Conservation (phyloP, 2,113 vertebrate species). For the Colinus virginianus region DNA sequence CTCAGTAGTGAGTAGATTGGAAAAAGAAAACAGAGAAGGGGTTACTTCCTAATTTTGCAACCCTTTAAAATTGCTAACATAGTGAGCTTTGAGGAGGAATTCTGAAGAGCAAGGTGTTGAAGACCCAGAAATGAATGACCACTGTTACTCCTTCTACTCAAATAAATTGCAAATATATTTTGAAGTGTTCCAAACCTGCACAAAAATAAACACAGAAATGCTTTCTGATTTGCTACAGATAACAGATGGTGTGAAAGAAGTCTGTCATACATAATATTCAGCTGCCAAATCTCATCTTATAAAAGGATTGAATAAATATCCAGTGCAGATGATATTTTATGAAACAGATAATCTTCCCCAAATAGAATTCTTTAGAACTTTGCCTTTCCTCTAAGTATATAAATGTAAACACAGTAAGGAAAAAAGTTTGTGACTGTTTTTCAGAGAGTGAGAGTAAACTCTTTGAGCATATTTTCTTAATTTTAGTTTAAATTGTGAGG, state of each 20-base stretch:
- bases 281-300: constrained; percentile 57
- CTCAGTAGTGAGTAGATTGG: neutral
- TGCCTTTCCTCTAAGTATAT: neutral
- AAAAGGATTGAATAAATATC: constrained; percentile 56
- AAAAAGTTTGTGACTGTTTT: neutral
- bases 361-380: constrained; percentile 27
- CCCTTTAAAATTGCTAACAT: neutral
- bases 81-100: neutral
- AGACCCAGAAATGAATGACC: neutral
- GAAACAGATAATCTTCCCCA: constrained; percentile 51
- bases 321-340: constrained; percentile 40
- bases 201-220: constrained; percentile 1
- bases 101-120: neutral
- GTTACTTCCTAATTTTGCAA: neutral
- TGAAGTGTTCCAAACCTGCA: neutral
- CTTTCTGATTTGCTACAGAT: constrained; percentile 49
- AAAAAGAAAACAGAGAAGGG: neutral
- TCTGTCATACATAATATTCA: constrained; percentile 48
- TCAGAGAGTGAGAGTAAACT: neutral
- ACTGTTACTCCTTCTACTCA: neutral
- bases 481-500: neutral
- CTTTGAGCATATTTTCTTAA: neutral
- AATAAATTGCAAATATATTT: neutral
- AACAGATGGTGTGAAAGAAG: constrained; percentile 64
- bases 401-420: constrained; percentile 9